Evolutionary conservation across 2,888 invertebrate species (phyloP).

Genomic region (Drosophila nigritarsus): DNA sequence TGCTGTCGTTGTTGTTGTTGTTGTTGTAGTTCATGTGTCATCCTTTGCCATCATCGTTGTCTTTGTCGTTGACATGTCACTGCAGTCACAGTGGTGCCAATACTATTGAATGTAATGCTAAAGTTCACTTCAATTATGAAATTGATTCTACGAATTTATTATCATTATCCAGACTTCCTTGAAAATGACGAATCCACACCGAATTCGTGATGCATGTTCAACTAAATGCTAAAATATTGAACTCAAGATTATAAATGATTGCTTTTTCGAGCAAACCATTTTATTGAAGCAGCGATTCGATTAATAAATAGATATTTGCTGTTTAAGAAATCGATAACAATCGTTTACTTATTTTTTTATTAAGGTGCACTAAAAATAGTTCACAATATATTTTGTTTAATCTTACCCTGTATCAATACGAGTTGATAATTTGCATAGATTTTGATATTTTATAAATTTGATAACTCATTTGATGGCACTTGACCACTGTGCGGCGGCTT

Average conservation of each 20-base stretch:
- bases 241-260: too few relatives aligned
- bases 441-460: not conserved
- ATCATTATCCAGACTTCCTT: not conserved
- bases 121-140: not conserved
- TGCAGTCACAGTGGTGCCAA: slow-evolving; percentile 44
- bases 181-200: not conserved
- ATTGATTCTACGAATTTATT: not conserved
- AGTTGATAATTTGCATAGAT: not conserved
- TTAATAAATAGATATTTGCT: not conserved
- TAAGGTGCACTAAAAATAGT: not conserved
- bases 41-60: slow-evolving; percentile 35
- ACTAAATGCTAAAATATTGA: too few relatives aligned
- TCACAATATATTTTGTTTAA: not conserved
- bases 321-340: not conserved
- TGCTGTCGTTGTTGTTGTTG: slow-evolving; percentile 35
- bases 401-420: not conserved
- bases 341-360: not conserved
- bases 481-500: slow-evolving; percentile 50
- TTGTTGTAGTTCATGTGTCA: slow-evolving; percentile 46
- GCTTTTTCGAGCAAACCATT: too few relatives aligned
- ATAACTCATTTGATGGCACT: too few relatives aligned
- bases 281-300: too few relatives aligned
- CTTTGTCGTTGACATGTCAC: slow-evolving; percentile 67
- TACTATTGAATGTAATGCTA: not conserved
- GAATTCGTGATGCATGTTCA: too few relatives aligned